Base-by-base conservation (phyloP, 1,140 invertebrate genomes). In the Drosophila repleta region DNA sequence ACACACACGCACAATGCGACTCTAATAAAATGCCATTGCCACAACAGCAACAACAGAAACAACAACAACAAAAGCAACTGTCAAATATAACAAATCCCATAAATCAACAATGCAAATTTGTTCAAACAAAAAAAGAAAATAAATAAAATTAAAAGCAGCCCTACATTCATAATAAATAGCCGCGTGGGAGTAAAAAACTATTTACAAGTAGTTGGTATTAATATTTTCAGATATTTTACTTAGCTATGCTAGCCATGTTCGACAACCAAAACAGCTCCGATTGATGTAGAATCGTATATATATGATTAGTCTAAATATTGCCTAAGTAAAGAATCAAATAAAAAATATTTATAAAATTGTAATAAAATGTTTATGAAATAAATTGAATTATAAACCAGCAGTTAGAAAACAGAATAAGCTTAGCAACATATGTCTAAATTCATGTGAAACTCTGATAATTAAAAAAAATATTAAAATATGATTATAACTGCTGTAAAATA, bases 21-120 rank as follows among this genome's bases (percentile, higher is more conserved):
- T 64, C 37, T 64, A 64, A 70, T 70, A 51, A 51, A 64, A 71
- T 41, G 53, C 37, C 39, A 57, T 37, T 15, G 35, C 56, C 24
- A 56, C 57, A 67, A 17, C 39, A 17, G 8, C 39, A 41, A 41
- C 37, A 37, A 37, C 8, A 37, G 10, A 8, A 37, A 2, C 37
- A 49, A 15, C 62, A 58, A 60, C 41, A 29, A 52, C 62, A 63
- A 74, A 48, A 66, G 67, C 74, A 45, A 88, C 75, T 83, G 82
- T 87, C 84, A 87, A 88, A 87, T 76, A 72, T 84, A 73, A 88
- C 79, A 83, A 88, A 90, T 87, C 82, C 79, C 88, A 89, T 89
- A 89, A 90, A 90, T 90, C 87, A 88, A 83, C 87, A 88, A 76
- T 76, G 64, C 53, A 75, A 74, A 75, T 69, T 67, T 69, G 63